These are phyloP conservation scores for Nomada flava DNA, from an alignment of 2,888 invertebrate genomes.

Conservation along the genomic window DNA sequence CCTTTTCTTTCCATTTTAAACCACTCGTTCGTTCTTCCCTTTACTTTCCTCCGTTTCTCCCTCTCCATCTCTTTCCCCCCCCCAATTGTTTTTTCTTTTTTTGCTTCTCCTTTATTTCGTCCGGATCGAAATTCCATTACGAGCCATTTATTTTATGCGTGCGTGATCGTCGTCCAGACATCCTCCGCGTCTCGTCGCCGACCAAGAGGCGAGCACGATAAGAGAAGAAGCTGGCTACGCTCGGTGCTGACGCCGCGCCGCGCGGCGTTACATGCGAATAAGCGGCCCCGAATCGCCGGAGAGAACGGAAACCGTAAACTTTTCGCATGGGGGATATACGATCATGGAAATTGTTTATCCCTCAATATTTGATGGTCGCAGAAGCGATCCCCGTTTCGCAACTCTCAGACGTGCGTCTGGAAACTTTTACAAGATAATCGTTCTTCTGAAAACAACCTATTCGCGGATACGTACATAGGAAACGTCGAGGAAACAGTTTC, in stretches of 20 bases:
- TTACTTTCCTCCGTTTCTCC: constrained; percentile 47
- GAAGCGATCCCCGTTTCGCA: neutral
- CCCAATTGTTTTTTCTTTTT: constrained; percentile 53
- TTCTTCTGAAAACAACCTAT: neutral
- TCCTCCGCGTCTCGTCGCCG: constrained; percentile 45
- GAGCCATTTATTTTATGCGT: constrained; percentile 78
- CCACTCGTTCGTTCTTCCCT: constrained; percentile 30
- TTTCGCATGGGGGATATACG: constrained; percentile 34
- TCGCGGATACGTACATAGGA: too few relatives aligned
- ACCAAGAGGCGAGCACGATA: constrained; percentile 60
- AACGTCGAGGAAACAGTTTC: too few relatives aligned
- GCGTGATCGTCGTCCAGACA: constrained; percentile 69
- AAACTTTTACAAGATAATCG: neutral
- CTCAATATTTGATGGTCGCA: constrained; percentile 1
- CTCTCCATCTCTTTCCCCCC: constrained; percentile 21
- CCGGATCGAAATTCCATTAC: constrained; percentile 80
- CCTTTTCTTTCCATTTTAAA: constrained; percentile 29
- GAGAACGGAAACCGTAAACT: constrained; percentile 55
- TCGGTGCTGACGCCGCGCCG: constrained; percentile 53
- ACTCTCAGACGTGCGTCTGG: neutral
- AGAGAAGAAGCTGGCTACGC: constrained; percentile 59
- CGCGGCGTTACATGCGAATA: constrained; percentile 62
- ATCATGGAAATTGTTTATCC: constrained; percentile 44
- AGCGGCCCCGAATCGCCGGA: constrained; percentile 42
- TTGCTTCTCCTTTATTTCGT: constrained; percentile 60